Evolutionary conservation across 2,888 invertebrate species (phyloP), one percentile per base, ranked within the genome.

Genomic region (Ceratothoa steindachneri): DNA sequence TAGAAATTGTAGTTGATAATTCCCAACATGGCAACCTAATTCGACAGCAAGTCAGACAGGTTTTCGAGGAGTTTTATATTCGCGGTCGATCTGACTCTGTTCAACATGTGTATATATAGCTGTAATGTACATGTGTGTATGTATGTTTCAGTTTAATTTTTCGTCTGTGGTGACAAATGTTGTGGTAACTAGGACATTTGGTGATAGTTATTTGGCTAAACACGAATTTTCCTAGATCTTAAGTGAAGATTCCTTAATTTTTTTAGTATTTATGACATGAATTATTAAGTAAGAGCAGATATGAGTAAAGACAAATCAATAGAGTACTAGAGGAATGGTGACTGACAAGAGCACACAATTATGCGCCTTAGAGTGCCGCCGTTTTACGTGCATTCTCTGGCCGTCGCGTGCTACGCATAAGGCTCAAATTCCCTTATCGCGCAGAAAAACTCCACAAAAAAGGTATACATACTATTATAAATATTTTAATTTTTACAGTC

Each of bases 271-370:
- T n/a, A n/a, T 19, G 51, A 53, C 65, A 72, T 75, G 75, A 75
- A 75, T 75, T 71, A 75, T 75, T 71, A 72, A 75, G 68, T 64
- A 75, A 71, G 69, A 71, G 75, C 75, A 75, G 75, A 75, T 75
- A 75, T 75, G 71, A 75, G 68, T 69, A 75, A 75, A 75, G 71
- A 72, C 74, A 71, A 75, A 75, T 75, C 75, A 75, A 75, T 75
- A 75, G 41, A 41, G 68, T 75, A 75, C 75, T 75, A 68, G 30
- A 69, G 75, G 75, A 75, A 75, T 75, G 75, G 75, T 71, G 68
- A 69, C 15, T 24, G 30, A 30, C 15, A 19, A 15, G 67, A 15
- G 75, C 75, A 69, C 72, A 71, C 75, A 75, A 75, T 75, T 75
- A 75, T 75, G 72, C 69, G 71, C 75, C 75, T 75, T 75, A 71